Evolutionary conservation across 2,888 invertebrate genomes (phyloP), one percentile per base, ranked within the genome.

Genomic region (Polyommatus iphigenia): DNA sequence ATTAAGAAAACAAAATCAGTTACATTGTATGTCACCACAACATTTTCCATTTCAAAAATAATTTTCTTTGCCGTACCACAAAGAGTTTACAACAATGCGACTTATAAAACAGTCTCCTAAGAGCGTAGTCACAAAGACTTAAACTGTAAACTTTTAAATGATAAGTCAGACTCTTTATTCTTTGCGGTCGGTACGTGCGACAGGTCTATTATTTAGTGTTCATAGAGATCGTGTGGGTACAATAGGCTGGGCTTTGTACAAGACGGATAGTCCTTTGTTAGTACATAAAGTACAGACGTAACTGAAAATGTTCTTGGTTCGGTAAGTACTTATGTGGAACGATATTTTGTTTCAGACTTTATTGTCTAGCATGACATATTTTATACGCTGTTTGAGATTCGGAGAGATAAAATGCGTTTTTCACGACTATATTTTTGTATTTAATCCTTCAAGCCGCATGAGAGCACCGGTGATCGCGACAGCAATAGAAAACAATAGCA

Each of bases 101-200:
- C 29, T 67, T 67, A 29, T 32, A 4, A 54, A 54, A 18, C 46
- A 62, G 24, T 20, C 62, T 62, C 67, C 3, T 67, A 67, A 67
- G 67, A 67, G 29, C 29, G 67, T 29, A 67, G 67, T 67, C 67
- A 67, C 67, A 67, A 67, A 67, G 67, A 15, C 67, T 67, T 67
- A 67, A 67, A 67, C 67, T 67, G 67, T 67, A 67, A 67, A 67
- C 67, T 67, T 67, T 67, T 29, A 67, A 67, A 67, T 67, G 67
- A 67, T 67, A 67, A 67, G 67, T 67, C 67, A 67, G 67, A 67
- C 67, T 67, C 24, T 62, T 62, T 67, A 67, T 67, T 67, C 67
- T 67, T 67, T 67, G 67, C 67, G 67, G 67, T 32, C 6, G 29
- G 67, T 67, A 67, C 67, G 67, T 67, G 29, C 32, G 67, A 67